Evolutionary conservation across 2,888 invertebrate genomes (phyloP), one percentile per base, ranked within the genome.

Genomic region (Ophion obscuratus): DNA sequence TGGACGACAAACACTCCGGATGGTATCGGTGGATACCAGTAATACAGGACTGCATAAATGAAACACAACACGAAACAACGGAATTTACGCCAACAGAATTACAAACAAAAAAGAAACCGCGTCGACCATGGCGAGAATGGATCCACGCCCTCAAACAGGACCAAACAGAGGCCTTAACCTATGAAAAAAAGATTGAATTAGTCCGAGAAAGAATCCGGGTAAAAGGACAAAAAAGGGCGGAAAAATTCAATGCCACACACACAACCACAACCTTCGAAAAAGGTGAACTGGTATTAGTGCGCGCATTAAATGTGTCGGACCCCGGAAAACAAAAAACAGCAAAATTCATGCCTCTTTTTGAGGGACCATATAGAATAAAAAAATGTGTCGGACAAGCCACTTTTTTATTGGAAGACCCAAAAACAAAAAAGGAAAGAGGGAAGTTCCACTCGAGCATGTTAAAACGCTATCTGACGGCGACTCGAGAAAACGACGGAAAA

Each of bases 381-480:
- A 64, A 79, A 17, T 71, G 79, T 11, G 53, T n/a, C n/a, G 67
- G 71, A 7, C 0, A 20, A 0, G 27, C 70, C 0, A 66, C 81
- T 0, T 85, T 81, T 36, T 2, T 79, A 0, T 17, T 85, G 1
- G 57, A 67, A 10, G 24, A 87, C 1, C 78, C 79, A 1, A 17
- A 40, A 0, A 67, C 80, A 0, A n/a, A 62, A 36, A 31, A 2
- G 31, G 78, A 82, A 14, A 36, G 78, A 0, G 80, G 74, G 2
- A 86, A 73, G 6, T 81, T 81, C 17, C 75, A 76, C 53, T 6
- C 47, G 0, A 66, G 75, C n/a, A 2, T 76, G 2, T n/a, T 76
- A 1, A 76, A 66, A 31, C 20, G 53, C 6, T 70, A 70, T 17
- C 4, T 17, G 9, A 9, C 10, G 24, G 1, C 24, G 2, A 27